phyloP scores from a whole-genome alignment of 2,797 vertebrate species.

The Platalea minor region DNA sequence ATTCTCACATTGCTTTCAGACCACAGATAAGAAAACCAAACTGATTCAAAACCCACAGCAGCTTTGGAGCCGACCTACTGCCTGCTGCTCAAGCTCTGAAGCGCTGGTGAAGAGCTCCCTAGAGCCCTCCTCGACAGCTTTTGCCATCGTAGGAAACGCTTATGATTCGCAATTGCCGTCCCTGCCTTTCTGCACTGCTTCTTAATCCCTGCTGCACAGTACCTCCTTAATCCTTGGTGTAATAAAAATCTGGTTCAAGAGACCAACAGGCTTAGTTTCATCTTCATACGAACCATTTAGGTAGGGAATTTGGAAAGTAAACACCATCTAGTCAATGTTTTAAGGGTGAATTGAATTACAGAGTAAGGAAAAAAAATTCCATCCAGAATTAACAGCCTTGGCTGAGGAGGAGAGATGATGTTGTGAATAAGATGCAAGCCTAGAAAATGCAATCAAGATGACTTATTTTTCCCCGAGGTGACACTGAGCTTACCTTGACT shows the following conservation, averaged over 20 bases:
- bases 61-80: background rate
- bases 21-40: background rate
- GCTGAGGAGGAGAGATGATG: background rate
- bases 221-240: rapidly evolving
- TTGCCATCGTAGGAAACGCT: background rate
- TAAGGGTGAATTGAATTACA: background rate
- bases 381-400: background rate
- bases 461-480: background rate
- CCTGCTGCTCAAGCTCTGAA: background rate
- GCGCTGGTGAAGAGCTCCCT: background rate
- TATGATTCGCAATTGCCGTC: background rate
- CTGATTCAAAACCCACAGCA: background rate
- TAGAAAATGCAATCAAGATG: background rate
- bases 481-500: background rate
- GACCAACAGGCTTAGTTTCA: background rate
- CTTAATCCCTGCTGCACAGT: background rate
- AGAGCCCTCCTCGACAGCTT: background rate
- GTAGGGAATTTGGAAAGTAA: background rate
- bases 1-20: background rate
- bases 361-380: background rate
- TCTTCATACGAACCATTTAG: background rate
- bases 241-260: background rate
- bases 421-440: background rate
- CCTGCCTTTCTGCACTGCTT: background rate
- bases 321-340: background rate